These are phyloP conservation scores for Procambarus clarkii DNA, from an alignment of 1,140 invertebrate species.

Conservation along the genomic window DNA sequence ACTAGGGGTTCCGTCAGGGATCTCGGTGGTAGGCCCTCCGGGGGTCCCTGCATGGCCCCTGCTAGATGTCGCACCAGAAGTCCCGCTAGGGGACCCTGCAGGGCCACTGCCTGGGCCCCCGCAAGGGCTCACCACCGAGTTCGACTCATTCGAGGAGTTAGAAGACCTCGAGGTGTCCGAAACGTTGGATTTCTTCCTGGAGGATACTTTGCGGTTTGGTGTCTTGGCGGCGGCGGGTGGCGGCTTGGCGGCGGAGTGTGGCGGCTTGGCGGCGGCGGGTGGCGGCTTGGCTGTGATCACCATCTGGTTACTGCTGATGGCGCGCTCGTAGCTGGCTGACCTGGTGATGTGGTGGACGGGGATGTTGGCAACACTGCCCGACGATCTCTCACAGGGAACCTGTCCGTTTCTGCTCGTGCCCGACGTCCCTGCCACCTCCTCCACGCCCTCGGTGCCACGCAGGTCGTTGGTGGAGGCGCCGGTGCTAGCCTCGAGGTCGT, in stretches of 20 bases:
- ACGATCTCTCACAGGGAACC: neutral
- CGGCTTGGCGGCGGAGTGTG: neutral
- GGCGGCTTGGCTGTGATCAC: neutral
- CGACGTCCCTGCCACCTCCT: too few species aligned
- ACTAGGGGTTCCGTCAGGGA: too few species aligned
- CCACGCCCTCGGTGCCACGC: neutral
- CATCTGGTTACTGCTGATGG: slow-evolving; percentile 38
- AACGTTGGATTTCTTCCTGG: slow-evolving; percentile 42
- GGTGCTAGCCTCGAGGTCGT: neutral
- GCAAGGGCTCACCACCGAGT: neutral
- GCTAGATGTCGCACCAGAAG: neutral
- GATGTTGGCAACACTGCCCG: neutral
- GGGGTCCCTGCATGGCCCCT: too few species aligned
- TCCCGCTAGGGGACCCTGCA: neutral
- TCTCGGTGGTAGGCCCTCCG: too few species aligned
- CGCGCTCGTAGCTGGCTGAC: slow-evolving; percentile 23
- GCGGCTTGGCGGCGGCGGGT: neutral
- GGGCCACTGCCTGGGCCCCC: neutral
- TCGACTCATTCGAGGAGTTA: slow-evolving; percentile 32
- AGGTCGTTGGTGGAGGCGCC: slow-evolving; percentile 21
- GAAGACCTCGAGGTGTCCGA: slow-evolving; percentile 36
- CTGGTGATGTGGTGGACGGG: slow-evolving; percentile 11
- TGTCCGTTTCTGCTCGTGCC: neutral
- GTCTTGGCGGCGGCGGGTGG: neutral
- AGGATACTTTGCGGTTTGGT: neutral